Percentiles rank a stretch among this genome's conserved stretches.
Conservation (phyloP, 2,888 invertebrate species). For the Acronicta leporina region DNA sequence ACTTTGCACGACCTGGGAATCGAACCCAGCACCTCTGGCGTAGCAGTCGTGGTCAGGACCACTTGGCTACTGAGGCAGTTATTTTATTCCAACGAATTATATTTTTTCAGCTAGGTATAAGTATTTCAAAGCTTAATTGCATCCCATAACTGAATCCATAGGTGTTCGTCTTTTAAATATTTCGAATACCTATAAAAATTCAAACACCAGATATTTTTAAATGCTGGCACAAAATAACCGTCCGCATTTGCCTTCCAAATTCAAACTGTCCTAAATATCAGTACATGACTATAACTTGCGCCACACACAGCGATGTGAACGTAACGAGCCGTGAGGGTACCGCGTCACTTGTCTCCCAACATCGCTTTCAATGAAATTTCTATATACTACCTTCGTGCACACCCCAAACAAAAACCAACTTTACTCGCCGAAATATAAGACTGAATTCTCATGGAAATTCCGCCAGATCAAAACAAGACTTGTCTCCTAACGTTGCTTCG, state of each 20-base stretch:
- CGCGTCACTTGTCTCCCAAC: constrained; percentile 66
- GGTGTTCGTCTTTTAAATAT: too few relatives aligned
- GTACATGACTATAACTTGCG: constrained; percentile 41
- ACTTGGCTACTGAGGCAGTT: too few relatives aligned
- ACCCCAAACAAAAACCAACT: constrained; percentile 38
- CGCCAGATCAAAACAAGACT: not conserved
- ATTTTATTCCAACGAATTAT: too few relatives aligned
- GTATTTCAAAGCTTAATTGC: too few relatives aligned
- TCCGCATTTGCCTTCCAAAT: not conserved
- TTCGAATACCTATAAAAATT: too few relatives aligned
- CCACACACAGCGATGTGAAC: constrained; percentile 48
- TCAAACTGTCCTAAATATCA: constrained; percentile 25
- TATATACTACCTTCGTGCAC: constrained; percentile 57
- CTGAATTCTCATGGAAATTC: constrained; percentile 5
- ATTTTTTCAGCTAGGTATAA: too few relatives aligned
- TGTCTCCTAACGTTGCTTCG: constrained; percentile 51
- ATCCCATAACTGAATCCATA: too few relatives aligned
- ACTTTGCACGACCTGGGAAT: too few relatives aligned
- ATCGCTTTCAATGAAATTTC: constrained; percentile 70
- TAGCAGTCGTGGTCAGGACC: too few relatives aligned
- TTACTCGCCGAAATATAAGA: constrained; percentile 20
- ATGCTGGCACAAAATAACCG: too few relatives aligned
- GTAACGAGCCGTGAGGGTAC: constrained; percentile 69
- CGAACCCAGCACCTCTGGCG: too few relatives aligned
- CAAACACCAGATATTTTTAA: too few relatives aligned